Base-by-base conservation (phyloP, 92 coral and sea anemone species). In the Isaurus tuberculatus region DNA sequence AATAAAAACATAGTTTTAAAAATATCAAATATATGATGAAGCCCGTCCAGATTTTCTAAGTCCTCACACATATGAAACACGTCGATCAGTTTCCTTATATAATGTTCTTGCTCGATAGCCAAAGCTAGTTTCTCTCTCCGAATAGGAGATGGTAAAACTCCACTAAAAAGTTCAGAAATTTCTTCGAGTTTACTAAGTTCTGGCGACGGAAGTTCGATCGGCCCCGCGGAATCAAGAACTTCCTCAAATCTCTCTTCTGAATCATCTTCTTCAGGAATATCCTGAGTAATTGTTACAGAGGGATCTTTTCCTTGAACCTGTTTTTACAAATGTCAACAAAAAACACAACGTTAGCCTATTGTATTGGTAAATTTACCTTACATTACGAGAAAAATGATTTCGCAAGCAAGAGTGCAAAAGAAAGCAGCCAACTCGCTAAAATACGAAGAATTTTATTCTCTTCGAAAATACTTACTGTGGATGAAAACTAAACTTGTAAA, bases 261-360 rank as follows among this genome's bases (percentile, higher is more conserved):
- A 25, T 97, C 99, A 60, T 90, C 98, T 75, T 97, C 99, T 33
- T 97, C 99, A 28, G 92, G 95, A 30, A 97, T 89, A 29, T 97
- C 99, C 87, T 97, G 99, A 2, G 99, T 97, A 13, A 97, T 86
- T 30, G 94, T 97, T 49, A 94, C 98, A 20, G 99, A 97, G 5
- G 99, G 99, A 70, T 97, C 99, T 88, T 94, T 97, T 34, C 99
- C 99, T 92, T 97, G 99, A 49, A 97, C 97, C 99, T 97, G 57
- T 7, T 57, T 57, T 83, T 85, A 43, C 72, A 64, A 84, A 82
- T 79, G 81, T 81, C 70, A 83, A 88, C 79, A 86, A 88, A 61
- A 40, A 46, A 44, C 48, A 79, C 70, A 4, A 34, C 65, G 69
- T 77, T 77, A 77, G 82, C 82, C 82, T 34, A 58, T 77, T 55